Evolutionary conservation across 2,113 vertebrate genomes (phyloP), one percentile per base, ranked within the genome.

Genomic region (Strix aluco): DNA sequence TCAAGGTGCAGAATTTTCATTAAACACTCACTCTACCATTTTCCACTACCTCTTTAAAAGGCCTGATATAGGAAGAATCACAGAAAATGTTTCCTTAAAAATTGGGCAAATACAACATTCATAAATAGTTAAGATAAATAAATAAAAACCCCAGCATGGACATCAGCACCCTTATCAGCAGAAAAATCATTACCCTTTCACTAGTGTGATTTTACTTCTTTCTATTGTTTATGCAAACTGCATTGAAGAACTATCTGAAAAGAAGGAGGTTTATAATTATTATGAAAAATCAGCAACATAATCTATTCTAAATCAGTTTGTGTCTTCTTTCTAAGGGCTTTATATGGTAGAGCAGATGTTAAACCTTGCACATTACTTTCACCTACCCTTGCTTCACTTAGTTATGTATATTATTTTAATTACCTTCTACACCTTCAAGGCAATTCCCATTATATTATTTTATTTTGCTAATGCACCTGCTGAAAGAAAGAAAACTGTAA

Each of bases 1-100:
- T 83, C 90, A 97, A 95, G 74, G 47, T 95, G 67, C 94, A 94
- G 69, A 57, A 81, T 96, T 92, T 97, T 95, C 95, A 87, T 97
- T 96, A 94, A 97, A 97, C 72, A 40, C 57, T 47, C 40, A 75
- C 84, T 83, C 74, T 89, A 62, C 44, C 20, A n/a, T 94, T 88
- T 95, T 93, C 72, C 30, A 42, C 4, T 7, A 26, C 14, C 38
- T 80, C 52, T 81, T 85, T 42, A 59, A 88, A n/a, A 69, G 29
- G 18, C 16, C 29, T 54, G 25, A 13, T 40, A 58, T 29, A 87
- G n/a, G 51, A 77, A 87, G 18, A 77, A 55, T 13, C 18, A 29
- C 16, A 51, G 32, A 69, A 70, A 70, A 73, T 14, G 1, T 30
- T 85, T 73, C 67, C 19, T 51, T 83, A 52, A 89, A 79, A 83